Conservation (phyloP, 2,888 invertebrate genomes). For the Subacronicta megacephala region DNA sequence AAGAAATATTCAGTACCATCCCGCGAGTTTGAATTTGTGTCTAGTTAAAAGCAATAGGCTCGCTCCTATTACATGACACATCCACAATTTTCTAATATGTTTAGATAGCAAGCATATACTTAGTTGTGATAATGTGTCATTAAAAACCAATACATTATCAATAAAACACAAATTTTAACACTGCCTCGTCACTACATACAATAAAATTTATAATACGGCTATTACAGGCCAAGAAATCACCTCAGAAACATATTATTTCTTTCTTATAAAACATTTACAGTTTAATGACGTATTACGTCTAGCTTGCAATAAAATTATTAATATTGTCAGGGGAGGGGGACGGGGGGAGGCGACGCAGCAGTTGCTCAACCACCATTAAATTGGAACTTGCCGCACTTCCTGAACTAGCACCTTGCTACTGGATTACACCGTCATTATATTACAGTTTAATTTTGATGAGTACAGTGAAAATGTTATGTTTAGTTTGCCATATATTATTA, state of each 20-base stretch:
- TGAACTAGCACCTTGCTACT: conserved; percentile 81
- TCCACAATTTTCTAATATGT: too few relatives aligned
- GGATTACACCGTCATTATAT: conserved; percentile 75
- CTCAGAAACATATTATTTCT: conserved; percentile 32
- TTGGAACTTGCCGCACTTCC: conserved; percentile 84
- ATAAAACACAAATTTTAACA: conserved; percentile 12
- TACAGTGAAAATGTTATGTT: conserved; percentile 40
- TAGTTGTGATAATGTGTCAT: too few relatives aligned
- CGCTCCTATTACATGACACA: too few relatives aligned
- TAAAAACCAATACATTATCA: too few relatives aligned
- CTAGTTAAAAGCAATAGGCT: too few relatives aligned
- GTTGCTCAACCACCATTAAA: conserved; percentile 88
- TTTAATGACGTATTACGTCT: conserved; percentile 64
- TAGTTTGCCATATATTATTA: too few relatives aligned
- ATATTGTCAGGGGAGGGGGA: conserved; percentile 69
- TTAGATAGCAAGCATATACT: too few relatives aligned
- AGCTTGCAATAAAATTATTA: conserved; percentile 79
- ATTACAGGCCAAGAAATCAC: conserved; percentile 17
- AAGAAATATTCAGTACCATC: too few relatives aligned
- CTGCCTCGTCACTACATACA: conserved; percentile 9
- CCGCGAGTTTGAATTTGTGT: too few relatives aligned
- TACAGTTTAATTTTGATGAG: conserved; percentile 58
- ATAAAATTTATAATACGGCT: conserved; percentile 19
- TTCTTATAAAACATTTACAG: conserved; percentile 49
- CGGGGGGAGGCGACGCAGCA: conserved; percentile 74